Base-by-base conservation (phyloP, 2,888 invertebrate genomes). In the Trachelus tabidus region DNA sequence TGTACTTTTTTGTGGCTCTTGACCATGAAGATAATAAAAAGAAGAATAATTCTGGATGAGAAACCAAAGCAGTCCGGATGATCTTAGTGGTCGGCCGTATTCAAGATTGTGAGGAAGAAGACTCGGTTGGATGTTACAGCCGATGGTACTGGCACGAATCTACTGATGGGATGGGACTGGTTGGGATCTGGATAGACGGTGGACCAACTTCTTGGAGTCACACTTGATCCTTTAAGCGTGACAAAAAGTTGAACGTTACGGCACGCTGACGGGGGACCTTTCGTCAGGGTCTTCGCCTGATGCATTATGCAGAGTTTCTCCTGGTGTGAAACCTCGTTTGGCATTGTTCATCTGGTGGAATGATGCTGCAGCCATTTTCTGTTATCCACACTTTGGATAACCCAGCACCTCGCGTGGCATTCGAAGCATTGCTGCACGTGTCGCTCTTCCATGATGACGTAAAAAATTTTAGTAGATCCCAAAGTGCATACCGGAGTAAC, bases 231-330 rank as follows among this genome's bases (percentile, higher is more conserved):
- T 74, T 37, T 74, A 31, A 33, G 68, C 40, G 68, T 33, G 75
- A 75, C 75, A 75, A 75, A 75, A 75, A 75, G 68, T 31, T 75
- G 30, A 56, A 34, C 37, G 68, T 73, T 78, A 78, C 78, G 76
- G 73, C 75, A 78, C 76, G 76, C 56, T 69, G 34, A 23, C 75
- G 68, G 56, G 73, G 34, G 35, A 35, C 73, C 76, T 76, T 73
- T 12, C 69, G 73, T 68, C 78, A 30, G 76, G 73, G 76, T 71
- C 34, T 15, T 78, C 78, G 76, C 73, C 68, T 76, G 76, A 73
- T 78, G 78, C 78, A 78, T 78, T 76, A 78, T 78, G 78, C 76
- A 78, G 71, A 71, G 75, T 74, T 35, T 56, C 56, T 56, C 6
- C 30, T 30, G 74, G 35, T 74, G 37, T 35, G 74, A 33, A 30